Evolutionary conservation across 2,113 vertebrate species (phyloP).

Genomic region (Tyto alba): DNA sequence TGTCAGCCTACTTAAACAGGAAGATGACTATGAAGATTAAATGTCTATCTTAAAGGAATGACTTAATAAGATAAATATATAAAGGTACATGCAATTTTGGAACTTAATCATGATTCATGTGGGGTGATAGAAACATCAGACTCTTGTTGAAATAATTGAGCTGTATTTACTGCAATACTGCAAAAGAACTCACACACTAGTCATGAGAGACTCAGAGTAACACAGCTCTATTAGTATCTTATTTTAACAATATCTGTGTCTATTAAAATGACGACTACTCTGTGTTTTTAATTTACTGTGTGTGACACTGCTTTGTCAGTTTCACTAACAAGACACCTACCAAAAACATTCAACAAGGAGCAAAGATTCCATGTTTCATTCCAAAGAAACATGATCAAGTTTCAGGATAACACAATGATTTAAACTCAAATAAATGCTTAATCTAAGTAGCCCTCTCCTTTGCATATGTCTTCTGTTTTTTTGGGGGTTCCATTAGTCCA

Average conservation of each 20-base stretch:
- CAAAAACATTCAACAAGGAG: not conserved
- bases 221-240: not conserved
- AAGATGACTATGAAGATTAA: not conserved
- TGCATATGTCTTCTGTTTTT: not conserved
- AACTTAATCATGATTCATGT: not conserved
- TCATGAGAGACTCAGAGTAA: not conserved
- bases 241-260: not conserved
- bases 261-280: not conserved
- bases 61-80: not conserved
- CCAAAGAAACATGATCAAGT: not conserved
- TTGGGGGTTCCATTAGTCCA: not conserved
- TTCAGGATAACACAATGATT: not conserved
- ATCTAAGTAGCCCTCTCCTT: not conserved
- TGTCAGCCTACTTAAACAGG: not conserved
- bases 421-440: not conserved
- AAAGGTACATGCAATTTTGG: not conserved
- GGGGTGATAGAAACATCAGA: not conserved
- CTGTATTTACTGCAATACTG: not conserved
- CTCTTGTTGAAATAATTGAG: not conserved
- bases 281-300: not conserved
- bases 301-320: not conserved
- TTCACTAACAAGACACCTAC: not conserved
- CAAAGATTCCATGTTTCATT: not conserved
- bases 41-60: not conserved
- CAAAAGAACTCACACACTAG: not conserved